phyloP scores from a whole-genome alignment of 2,888 invertebrate genomes.

The Ommatoiulus sabulosus region DNA sequence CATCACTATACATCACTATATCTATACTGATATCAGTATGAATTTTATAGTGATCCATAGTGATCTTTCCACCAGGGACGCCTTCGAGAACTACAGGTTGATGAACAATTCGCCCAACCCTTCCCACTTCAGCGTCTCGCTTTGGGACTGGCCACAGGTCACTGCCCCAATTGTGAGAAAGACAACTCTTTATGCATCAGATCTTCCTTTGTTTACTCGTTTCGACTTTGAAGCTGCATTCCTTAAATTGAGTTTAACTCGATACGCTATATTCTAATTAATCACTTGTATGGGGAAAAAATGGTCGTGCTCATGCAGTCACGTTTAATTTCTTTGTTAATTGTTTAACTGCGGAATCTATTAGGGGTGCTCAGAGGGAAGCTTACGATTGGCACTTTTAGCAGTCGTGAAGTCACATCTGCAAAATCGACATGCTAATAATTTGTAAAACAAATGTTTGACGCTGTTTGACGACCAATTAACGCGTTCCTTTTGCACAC shows the following conservation, averaged over 20 bases:
- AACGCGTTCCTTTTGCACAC: no score
- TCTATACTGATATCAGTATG: no score
- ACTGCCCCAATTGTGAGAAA: not conserved
- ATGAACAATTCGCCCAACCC: not conserved
- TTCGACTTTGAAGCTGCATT: not conserved
- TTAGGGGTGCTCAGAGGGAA: no score
- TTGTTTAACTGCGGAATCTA: no score
- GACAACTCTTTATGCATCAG: not conserved
- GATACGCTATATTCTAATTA: not conserved
- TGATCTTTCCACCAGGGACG: no score
- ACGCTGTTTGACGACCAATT: no score
- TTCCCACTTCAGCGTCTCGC: not conserved
- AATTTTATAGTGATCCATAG: no score
- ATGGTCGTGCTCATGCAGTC: not conserved
- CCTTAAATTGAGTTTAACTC: not conserved
- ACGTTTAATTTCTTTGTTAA: not conserved
- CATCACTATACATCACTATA: no score
- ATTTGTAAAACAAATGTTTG: no score
- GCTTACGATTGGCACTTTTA: no score
- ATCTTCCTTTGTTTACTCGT: constrained; percentile 1
- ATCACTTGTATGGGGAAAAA: not conserved
- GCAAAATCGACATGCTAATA: no score
- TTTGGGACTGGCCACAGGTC: not conserved
- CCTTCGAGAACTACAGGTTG: not conserved
- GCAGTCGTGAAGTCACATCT: no score